Evolutionary conservation across 2,888 invertebrate species (phyloP).

Genomic region (Pammene fasciana): DNA sequence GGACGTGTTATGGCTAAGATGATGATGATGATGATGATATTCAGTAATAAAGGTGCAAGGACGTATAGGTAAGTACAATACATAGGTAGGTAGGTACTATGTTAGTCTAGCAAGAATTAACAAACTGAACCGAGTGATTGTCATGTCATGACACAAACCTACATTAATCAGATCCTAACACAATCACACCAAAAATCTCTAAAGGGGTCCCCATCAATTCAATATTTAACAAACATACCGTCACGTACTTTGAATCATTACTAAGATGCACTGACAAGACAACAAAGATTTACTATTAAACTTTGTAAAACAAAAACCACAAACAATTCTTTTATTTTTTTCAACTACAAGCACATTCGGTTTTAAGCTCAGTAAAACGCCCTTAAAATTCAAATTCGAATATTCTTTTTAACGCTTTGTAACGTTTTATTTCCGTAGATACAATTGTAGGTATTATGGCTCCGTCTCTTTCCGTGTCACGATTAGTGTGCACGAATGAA

Average conservation of each 20-base stretch:
- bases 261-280: constrained; percentile 66
- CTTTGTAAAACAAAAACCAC: constrained; percentile 36
- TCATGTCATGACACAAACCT: constrained; percentile 10
- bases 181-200: constrained; percentile 56
- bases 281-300: constrained; percentile 66
- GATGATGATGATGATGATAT: too few relatives aligned
- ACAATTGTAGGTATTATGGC: constrained; percentile 29
- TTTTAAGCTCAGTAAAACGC: constrained; percentile 10
- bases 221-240: constrained; percentile 69
- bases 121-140: constrained; percentile 16
- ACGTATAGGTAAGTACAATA: too few relatives aligned
- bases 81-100: too few relatives aligned
- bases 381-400: constrained; percentile 12
- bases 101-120: not conserved
- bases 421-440: constrained; percentile 5
- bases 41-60: too few relatives aligned
- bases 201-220: constrained; percentile 61
- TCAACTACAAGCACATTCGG: not conserved
- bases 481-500: constrained; percentile 50
- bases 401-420: not conserved
- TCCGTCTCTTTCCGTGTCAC: constrained; percentile 51
- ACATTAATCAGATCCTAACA: constrained; percentile 55
- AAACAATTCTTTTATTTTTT: constrained; percentile 14
- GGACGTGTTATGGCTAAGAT: too few relatives aligned
- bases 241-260: constrained; percentile 70